These are phyloP conservation scores for Octodonta nipae DNA, from an alignment of 2,888 invertebrate species.

Conservation along the genomic window DNA sequence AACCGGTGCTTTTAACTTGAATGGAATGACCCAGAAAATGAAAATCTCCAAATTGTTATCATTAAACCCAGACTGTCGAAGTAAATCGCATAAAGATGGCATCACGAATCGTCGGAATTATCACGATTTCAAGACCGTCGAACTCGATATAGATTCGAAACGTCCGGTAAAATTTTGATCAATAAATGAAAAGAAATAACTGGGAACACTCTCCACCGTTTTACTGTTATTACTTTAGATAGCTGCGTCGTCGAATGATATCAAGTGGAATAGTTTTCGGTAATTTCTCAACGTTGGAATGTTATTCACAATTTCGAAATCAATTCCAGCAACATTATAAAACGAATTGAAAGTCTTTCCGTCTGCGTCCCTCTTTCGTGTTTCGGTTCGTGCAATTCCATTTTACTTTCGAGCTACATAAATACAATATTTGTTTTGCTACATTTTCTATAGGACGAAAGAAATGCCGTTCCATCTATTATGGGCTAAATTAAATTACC, in stretches of 20 bases:
- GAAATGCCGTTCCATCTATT: conserved; percentile 1
- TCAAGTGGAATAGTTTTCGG: conserved; percentile 2
- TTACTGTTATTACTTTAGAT: not conserved
- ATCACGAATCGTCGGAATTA: too few species aligned
- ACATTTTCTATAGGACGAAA: not conserved
- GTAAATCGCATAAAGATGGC: too few species aligned
- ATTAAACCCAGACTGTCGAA: too few species aligned
- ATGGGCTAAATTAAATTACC: too few species aligned
- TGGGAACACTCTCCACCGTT: not conserved
- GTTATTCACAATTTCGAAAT: conserved; percentile 6
- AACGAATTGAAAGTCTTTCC: not conserved
- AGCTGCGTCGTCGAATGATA: not conserved
- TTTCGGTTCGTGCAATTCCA: conserved; percentile 1
- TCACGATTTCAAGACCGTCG: too few species aligned
- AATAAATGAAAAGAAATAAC: too few species aligned
- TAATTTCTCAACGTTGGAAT: conserved; percentile 4
- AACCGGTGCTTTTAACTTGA: too few species aligned
- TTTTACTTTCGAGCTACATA: conserved; percentile 3
- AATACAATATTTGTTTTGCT: conserved; percentile 2
- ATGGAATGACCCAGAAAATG: too few species aligned
- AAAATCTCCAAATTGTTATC: too few species aligned
- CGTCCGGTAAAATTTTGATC: too few species aligned
- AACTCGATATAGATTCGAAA: too few species aligned
- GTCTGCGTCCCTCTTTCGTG: not conserved
- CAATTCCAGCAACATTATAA: conserved; percentile 4